A percentile compares a stretch with the other conserved stretches of the same genome.
These are phyloP conservation scores for Myanophis thanlyinensis DNA, from an alignment of 2,113 vertebrate species.

Conservation along the genomic window DNA sequence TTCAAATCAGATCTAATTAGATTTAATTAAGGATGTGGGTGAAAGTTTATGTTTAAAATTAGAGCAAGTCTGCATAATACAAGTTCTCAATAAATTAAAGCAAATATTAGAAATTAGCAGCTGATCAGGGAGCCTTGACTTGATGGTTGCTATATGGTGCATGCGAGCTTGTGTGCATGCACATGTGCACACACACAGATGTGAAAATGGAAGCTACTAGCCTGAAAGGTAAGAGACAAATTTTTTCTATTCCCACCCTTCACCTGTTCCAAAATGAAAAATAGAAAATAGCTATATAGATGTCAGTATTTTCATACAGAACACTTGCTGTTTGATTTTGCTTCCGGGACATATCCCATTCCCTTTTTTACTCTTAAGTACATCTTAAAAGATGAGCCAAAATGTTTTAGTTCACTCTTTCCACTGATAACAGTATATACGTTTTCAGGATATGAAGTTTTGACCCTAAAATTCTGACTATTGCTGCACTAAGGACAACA, in stretches of 20 bases:
- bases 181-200: neutral
- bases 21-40: neutral
- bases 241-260: neutral
- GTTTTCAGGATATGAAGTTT: neutral
- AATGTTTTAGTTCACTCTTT: neutral
- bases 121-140: neutral
- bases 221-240: neutral
- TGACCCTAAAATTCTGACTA: neutral
- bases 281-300: neutral
- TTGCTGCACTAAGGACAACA: neutral
- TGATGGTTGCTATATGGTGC: neutral
- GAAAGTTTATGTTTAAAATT: neutral
- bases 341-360: neutral
- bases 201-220: neutral
- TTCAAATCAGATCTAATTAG: neutral
- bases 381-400: neutral
- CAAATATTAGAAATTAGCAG: neutral
- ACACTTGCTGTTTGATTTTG: neutral
- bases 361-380: neutral
- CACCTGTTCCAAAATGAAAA: neutral
- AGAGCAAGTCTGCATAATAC: neutral
- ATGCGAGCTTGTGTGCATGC: rapidly evolving
- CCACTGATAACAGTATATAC: neutral
- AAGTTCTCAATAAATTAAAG: neutral
- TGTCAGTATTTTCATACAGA: neutral